These are phyloP conservation scores for Pinctada fucata DNA, from an alignment of 2,888 invertebrate species.

Conservation along the genomic window DNA sequence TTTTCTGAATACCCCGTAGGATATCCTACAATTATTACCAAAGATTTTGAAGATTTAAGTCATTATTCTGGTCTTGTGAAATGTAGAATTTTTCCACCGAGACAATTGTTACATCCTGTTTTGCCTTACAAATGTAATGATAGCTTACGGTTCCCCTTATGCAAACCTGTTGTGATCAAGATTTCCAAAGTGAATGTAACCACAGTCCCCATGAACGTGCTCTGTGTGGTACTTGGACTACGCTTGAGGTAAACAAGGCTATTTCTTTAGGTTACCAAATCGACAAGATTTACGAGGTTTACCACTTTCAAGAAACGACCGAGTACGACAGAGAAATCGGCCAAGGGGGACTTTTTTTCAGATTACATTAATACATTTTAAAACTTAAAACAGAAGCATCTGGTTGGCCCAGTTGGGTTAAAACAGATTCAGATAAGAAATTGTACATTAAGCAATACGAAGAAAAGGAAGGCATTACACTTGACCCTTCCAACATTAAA, in stretches of 20 bases:
- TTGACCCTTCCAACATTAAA: conserved; percentile 3
- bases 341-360: conserved; percentile 62
- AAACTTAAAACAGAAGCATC: conserved; percentile 41
- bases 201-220: conserved; percentile 50
- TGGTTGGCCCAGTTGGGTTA: conserved; percentile 42
- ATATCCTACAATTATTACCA: not conserved
- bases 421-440: not conserved
- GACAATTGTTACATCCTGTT: not conserved
- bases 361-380: conserved; percentile 66
- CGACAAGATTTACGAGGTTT: conserved; percentile 66
- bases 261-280: conserved; percentile 66
- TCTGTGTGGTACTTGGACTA: conserved; percentile 70
- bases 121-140: not conserved
- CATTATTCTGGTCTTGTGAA: not conserved
- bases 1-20: not conserved
- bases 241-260: conserved; percentile 70
- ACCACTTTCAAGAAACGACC: conserved; percentile 50
- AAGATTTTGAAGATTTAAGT: not conserved
- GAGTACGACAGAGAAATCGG: conserved; percentile 44
- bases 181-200: not conserved
- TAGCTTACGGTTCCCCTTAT: not conserved
- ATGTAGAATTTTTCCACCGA: not conserved
- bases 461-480: conserved; percentile 18
- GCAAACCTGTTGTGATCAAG: not conserved
- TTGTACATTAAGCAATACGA: conserved; percentile 13